Conservation (phyloP, 2,113 vertebrate genomes). For the Oncorhynchus clarkii region DNA sequence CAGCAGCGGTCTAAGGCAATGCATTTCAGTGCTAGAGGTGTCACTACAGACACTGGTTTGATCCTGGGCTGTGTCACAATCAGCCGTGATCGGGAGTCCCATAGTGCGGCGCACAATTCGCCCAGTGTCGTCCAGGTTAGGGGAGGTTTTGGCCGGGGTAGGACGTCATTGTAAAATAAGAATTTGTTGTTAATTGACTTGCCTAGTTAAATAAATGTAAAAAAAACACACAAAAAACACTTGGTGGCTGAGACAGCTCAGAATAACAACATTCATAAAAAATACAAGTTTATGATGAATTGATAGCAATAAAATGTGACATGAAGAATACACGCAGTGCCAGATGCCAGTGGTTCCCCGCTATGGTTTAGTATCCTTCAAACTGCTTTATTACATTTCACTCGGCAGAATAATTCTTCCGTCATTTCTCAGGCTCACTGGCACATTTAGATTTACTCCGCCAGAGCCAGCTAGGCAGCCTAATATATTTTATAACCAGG, state of each 20-base stretch:
- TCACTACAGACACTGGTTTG: no score
- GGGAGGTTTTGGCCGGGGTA: neutral
- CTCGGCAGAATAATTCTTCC: constrained; percentile 27
- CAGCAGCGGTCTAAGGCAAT: no score
- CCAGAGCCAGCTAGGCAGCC: neutral
- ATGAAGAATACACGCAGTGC: constrained; percentile 25
- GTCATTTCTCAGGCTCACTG: constrained; percentile 4
- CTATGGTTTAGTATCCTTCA: constrained; percentile 36
- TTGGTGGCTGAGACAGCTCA: constrained; percentile 12
- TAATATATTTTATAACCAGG: neutral
- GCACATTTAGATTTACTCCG: neutral
- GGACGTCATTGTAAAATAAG: no score
- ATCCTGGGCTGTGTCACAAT: no score
- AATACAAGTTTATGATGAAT: constrained; percentile 35
- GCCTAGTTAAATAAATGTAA: no score
- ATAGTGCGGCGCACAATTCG: no score
- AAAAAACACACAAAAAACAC: constrained; percentile 41
- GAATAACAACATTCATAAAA: constrained; percentile 41
- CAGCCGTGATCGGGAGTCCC: no score
- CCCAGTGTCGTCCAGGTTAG: no score
- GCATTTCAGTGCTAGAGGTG: no score
- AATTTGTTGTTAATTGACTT: no score
- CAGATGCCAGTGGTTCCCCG: constrained; percentile 14
- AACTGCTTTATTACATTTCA: constrained; percentile 32
- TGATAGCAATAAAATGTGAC: constrained; percentile 26